Conservation (phyloP, 2,797 vertebrate genomes). For the Aldrovandia affinis region DNA sequence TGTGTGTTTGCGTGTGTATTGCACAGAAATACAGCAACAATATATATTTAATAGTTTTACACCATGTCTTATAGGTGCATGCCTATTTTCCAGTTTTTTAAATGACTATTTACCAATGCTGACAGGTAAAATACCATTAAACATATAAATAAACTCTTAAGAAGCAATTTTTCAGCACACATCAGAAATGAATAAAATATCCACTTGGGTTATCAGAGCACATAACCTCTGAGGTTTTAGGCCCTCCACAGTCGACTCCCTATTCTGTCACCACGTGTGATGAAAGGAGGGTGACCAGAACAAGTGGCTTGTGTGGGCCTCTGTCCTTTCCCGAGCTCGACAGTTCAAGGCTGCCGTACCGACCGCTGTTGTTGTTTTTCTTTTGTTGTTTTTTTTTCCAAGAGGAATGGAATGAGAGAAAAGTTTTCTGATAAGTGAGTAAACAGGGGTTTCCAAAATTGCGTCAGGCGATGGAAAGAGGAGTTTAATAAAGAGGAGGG, state of each 20-base stretch:
- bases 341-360: constrained; percentile 34
- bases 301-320: constrained; percentile 15
- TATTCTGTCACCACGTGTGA: constrained; percentile 16
- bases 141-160: too few species aligned
- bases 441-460: constrained; percentile 59
- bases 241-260: neutral
- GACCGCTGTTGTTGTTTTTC: neutral
- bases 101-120: too few species aligned
- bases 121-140: too few species aligned
- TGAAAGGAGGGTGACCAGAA: constrained; percentile 9
- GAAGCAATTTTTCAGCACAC: neutral
- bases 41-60: too few species aligned
- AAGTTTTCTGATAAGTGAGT: constrained; percentile 30
- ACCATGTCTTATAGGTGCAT: too few species aligned
- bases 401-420: constrained; percentile 45
- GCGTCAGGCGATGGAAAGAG: constrained; percentile 73
- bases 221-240: neutral
- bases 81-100: too few species aligned
- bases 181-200: neutral
- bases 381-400: neutral
- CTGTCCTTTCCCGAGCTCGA: neutral
- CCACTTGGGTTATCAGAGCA: neutral
- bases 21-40: too few species aligned
- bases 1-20: too few species aligned
- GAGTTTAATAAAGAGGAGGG: constrained; percentile 79